These are phyloP conservation scores for Silvanus unidentatus DNA, from an alignment of 2,888 invertebrate genomes.

Conservation along the genomic window DNA sequence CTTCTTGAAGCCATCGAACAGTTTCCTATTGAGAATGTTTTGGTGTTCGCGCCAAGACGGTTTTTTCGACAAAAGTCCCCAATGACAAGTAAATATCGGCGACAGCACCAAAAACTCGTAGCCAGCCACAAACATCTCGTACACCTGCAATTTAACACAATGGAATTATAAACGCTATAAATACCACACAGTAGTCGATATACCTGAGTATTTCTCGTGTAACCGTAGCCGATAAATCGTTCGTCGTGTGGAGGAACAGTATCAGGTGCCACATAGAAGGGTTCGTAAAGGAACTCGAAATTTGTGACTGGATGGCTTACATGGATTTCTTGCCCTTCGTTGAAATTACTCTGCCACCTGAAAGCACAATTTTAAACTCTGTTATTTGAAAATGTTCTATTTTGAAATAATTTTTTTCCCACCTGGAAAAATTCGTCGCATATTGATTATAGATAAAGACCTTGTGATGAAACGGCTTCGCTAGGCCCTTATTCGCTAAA, in stretches of 20 bases:
- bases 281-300: slow-evolving; percentile 82
- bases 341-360: slow-evolving; percentile 57
- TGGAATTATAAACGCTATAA: too few species aligned
- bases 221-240: slow-evolving; percentile 85
- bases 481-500: slow-evolving; percentile 70
- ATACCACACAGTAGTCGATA: slow-evolving; percentile 7
- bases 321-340: slow-evolving; percentile 59
- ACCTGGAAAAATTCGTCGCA: slow-evolving; percentile 86
- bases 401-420: too few species aligned
- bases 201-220: slow-evolving; percentile 89
- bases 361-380: slow-evolving; percentile 12
- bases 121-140: slow-evolving; percentile 86
- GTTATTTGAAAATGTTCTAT: background rate
- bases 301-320: slow-evolving; percentile 82
- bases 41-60: slow-evolving; percentile 85
- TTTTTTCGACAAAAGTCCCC: slow-evolving; percentile 78
- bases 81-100: slow-evolving; percentile 84
- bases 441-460: slow-evolving; percentile 89
- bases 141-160: slow-evolving; percentile 59
- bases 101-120: slow-evolving; percentile 83
- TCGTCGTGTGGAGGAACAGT: slow-evolving; percentile 81
- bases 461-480: slow-evolving; percentile 84
- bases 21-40: slow-evolving; percentile 73
- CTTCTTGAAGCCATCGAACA: slow-evolving; percentile 76
- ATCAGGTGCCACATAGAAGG: slow-evolving; percentile 82